Conservation (phyloP, 2,888 invertebrate species). For the Ceraclea dissimilis region DNA sequence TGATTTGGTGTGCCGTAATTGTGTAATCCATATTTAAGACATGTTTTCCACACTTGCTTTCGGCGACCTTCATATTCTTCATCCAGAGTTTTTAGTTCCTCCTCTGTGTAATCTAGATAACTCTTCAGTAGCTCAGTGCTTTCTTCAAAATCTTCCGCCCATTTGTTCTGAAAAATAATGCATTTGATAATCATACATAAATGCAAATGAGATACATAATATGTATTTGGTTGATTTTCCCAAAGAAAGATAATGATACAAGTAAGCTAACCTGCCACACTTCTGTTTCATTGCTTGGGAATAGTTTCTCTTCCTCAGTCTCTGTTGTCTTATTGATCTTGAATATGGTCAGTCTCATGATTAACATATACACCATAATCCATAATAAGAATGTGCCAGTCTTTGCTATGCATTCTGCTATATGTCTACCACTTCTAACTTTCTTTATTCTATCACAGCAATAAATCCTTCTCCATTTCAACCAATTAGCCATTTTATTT, state of each 20-base stretch:
- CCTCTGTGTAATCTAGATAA: constrained; percentile 36
- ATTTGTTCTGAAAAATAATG: constrained; percentile 21
- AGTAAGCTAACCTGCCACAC: constrained; percentile 23
- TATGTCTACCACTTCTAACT: constrained; percentile 30
- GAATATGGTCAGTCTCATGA: constrained; percentile 46
- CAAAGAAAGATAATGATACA: background rate
- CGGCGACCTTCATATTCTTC: constrained; percentile 46
- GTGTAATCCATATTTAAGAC: constrained; percentile 38
- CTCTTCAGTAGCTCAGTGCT: constrained; percentile 13
- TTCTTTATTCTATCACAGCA: constrained; percentile 19
- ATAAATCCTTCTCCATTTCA: constrained; percentile 12
- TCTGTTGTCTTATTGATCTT: constrained; percentile 37
- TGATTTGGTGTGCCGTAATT: constrained; percentile 51
- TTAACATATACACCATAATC: constrained; percentile 42
- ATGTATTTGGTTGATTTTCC: too few relatives aligned
- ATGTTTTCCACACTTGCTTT: constrained; percentile 42
- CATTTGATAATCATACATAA: background rate
- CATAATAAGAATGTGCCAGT: constrained; percentile 44
- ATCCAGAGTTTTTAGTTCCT: constrained; percentile 38
- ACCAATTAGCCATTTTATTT: background rate
- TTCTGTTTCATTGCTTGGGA: constrained; percentile 24
- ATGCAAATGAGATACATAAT: too few relatives aligned
- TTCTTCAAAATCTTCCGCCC: constrained; percentile 25
- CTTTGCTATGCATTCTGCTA: constrained; percentile 41
- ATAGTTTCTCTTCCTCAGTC: constrained; percentile 32